Evolutionary conservation across 2,888 invertebrate species (phyloP).

Genomic region (Platynereis dumerilii): DNA sequence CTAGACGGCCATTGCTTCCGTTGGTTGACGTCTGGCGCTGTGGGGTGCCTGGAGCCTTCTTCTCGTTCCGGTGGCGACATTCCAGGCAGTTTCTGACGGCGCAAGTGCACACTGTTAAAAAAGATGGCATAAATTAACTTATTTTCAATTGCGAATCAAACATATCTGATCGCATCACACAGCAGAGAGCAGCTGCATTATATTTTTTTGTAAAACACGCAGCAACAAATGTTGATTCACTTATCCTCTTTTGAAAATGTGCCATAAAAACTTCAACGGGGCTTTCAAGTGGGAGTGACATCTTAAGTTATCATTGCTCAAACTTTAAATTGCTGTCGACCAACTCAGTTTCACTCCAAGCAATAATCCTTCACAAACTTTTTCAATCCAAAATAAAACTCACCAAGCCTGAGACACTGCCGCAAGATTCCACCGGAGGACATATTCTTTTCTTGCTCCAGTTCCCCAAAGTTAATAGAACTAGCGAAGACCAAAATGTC

Average conservation of each 20-base stretch:
- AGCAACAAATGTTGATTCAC: no score
- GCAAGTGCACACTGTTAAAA: slow-evolving; percentile 99
- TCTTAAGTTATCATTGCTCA: no score
- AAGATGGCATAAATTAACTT: no score
- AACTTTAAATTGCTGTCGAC: no score
- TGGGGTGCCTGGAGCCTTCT: slow-evolving; percentile 36
- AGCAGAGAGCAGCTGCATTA: no score
- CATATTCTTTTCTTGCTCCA: slow-evolving; percentile 99
- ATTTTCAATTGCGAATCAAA: no score
- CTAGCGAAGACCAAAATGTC: slow-evolving; percentile 98
- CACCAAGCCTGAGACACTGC: slow-evolving; percentile 86
- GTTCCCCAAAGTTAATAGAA: slow-evolving; percentile 94
- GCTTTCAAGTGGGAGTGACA: no score
- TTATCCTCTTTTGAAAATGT: no score
- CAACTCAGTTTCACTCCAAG: no score
- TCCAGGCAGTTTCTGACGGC: slow-evolving; percentile 98
- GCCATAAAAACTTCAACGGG: no score
- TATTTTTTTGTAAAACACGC: no score
- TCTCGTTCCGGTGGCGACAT: slow-evolving; percentile 49
- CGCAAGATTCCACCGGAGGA: slow-evolving; percentile 97
- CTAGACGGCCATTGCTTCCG: slow-evolving; percentile 62
- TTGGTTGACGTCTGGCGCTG: slow-evolving; percentile 38
- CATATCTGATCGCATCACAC: no score
- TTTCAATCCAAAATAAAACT: slow-evolving; percentile 20
- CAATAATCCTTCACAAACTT: background rate